Evolutionary conservation across 1,140 invertebrate species (phyloP), one percentile per base, ranked within the genome.

Genomic region (Dreissena polymorpha): DNA sequence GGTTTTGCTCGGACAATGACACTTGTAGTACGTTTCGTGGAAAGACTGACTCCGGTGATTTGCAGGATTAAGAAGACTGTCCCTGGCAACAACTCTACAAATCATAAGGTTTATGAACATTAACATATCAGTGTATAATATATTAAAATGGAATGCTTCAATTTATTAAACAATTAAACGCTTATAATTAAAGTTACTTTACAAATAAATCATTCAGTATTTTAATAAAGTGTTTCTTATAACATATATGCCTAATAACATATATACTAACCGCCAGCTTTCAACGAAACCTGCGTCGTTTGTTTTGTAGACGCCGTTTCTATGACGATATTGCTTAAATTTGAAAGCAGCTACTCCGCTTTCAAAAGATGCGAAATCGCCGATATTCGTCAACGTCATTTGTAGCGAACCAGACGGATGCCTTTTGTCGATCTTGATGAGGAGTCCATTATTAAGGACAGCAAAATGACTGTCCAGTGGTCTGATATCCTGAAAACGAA

Each of bases 231-330:
- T 60, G 21, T 60, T 60, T n/a, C 57, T 60, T 18, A 39, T 39
- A 2, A 39, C 39, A 39, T 39, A 39, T 39, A 39, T 39, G 39
- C 8, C 39, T 5, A 2, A 39, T 8, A 39, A 39, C 39, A 39
- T 39, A 60, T n/a, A 60, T 60, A 60, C 57, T 60, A 3, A 60
- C 57, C 57, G 16, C 57, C 57, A 60, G 57, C 57, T 60, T n/a
- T 60, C 57, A 60, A 60, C 12, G 21, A 60, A 60, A n/a, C 57
- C 57, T 5, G 57, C 21, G 21, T 10, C 21, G 6, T 60, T 23
- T 6, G 57, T 60, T 18, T 60, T 60, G 57, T n/a, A 60, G 16
- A 60, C 57, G 16, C 57, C 57, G 21, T 60, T 23, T n/a, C 57
- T 60, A 60, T n/a, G 57, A 6, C 57, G 16, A 60, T n/a, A 60